phyloP scores from a whole-genome alignment of 2,113 vertebrate genomes.

The Suncus etruscus region DNA sequence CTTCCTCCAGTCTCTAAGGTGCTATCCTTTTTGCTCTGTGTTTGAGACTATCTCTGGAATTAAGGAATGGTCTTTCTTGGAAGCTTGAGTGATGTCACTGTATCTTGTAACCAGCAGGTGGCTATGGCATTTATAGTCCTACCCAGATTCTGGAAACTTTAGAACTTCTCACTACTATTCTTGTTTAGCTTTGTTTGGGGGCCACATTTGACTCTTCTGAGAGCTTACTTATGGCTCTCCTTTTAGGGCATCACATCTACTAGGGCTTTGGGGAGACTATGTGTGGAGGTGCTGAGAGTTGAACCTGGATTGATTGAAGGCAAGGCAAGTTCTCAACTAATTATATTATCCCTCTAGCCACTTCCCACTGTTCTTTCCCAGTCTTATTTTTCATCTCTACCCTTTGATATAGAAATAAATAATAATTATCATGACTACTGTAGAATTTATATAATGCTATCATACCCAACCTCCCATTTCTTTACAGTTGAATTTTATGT shows the following conservation, averaged over 20 bases:
- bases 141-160: not conserved
- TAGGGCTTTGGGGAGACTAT: too few species aligned
- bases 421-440: not conserved
- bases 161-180: too few species aligned
- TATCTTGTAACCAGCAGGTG: conserved; percentile 18
- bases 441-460: not conserved
- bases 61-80: not conserved
- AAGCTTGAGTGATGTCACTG: not conserved
- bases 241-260: too few species aligned
- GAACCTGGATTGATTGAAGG: too few species aligned
- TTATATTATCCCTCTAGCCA: too few species aligned
- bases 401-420: not conserved
- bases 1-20: not conserved
- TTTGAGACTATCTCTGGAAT: not conserved
- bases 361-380: not conserved
- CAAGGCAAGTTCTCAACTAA: too few species aligned
- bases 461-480: not conserved
- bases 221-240: too few species aligned
- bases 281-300: too few species aligned
- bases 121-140: not conserved
- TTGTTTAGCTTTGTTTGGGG: too few species aligned
- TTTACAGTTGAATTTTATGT: not conserved
- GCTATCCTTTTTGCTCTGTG: not conserved
- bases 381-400: not conserved
- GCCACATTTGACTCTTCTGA: too few species aligned